Percentiles rank a stretch among this genome's conserved stretches.
Evolutionary conservation across 2,113 vertebrate genomes (phyloP).

Genomic region (Oreotrochilus melanogaster): DNA sequence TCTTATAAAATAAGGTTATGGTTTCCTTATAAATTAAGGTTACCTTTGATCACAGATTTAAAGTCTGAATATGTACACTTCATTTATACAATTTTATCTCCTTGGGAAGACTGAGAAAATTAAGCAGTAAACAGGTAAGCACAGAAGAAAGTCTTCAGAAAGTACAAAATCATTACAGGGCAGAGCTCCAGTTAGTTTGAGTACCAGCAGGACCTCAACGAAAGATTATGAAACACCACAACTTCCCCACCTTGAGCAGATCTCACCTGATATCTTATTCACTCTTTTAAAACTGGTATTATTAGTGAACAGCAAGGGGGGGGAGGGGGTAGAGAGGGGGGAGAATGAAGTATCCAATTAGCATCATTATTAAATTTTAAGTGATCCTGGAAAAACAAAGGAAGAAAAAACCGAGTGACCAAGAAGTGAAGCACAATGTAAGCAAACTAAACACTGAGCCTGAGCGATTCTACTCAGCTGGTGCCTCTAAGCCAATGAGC

Average conservation of each 20-base stretch:
- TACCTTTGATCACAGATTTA: not conserved
- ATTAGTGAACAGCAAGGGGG: not conserved
- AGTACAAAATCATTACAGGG: not conserved
- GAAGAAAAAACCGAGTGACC: not conserved
- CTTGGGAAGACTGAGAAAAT: not conserved
- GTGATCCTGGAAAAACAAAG: rapidly evolving
- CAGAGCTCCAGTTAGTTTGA: not conserved
- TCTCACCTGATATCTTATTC: not conserved
- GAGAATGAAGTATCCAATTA: not conserved
- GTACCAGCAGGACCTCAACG: not conserved
- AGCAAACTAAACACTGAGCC: not conserved
- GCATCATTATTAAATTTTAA: not conserved
- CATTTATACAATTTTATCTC: not conserved
- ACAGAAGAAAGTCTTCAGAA: not conserved
- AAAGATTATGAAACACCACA: not conserved
- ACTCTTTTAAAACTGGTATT: not conserved
- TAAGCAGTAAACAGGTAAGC: not conserved
- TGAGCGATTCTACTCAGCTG: not conserved
- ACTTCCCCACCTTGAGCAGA: not conserved
- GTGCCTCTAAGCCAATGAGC: rapidly evolving
- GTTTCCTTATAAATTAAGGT: not conserved
- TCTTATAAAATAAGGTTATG: not conserved
- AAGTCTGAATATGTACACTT: not conserved
- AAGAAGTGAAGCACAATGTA: not conserved
- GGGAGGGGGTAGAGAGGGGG: not conserved